Base-by-base conservation (phyloP, 23 tunicate species). In the Phallusia fumigata region DNA sequence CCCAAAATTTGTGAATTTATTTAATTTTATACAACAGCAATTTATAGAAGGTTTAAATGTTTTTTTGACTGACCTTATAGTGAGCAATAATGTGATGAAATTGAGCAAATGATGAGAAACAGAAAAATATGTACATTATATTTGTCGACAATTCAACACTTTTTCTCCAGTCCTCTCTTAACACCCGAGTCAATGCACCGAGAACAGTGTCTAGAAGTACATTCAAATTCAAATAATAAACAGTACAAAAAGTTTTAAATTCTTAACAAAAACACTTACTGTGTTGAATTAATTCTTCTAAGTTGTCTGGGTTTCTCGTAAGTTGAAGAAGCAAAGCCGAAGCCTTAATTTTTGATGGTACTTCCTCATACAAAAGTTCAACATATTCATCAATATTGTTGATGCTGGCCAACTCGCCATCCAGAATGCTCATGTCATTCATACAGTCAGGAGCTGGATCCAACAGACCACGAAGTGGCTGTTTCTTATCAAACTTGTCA, bases 81-180 rank as follows among this genome's bases (percentile, higher is more conserved):
- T 92, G 91, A 18, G 97, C 97, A 28, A 97, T 92, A 52, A 88
- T 89, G 33, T 85, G 89, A 83, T 97, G 99, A 76, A 97, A 97
- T 74, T 97, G 97, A 32, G 92, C 79, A 78, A 82, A 97, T 19
- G 96, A 80, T 22, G 99, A 97, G 74, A 97, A 88, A 64, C 97
- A 97, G 83, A 97, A 97, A 79, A 90, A 97, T 30, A 97, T 88
- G 81, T 97, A 97, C 83, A 97, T 88, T 49, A 97, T 97, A 73
- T 97, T 93, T 11, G 99, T 92, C n/a, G 97, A 92, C 33, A 97
- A 85, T 74, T 97, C 97, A 30, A 97, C 96, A 73, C 97, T 92
- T 74, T 90, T 92, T 65, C 86, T 92, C 99, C 99, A 97, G 65
- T 97, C 99, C 86, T 97, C 99, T 31, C 99, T 73, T 18, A 97